A percentile compares a stretch with the other conserved stretches of the same genome.
These are phyloP conservation scores for Diorhabda sublineata DNA, from an alignment of 1,140 invertebrate species.

Conservation along the genomic window DNA sequence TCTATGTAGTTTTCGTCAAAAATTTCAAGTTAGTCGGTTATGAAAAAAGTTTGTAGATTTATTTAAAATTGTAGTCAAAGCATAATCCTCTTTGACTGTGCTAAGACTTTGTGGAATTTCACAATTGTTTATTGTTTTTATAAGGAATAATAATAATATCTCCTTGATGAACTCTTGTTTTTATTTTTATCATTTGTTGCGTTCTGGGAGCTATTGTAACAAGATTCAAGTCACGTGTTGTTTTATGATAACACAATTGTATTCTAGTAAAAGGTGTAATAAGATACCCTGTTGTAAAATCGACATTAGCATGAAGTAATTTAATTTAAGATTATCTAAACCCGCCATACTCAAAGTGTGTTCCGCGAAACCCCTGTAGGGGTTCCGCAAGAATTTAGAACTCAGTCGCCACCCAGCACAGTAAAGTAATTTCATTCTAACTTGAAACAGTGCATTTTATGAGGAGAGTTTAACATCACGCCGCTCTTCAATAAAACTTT, in stretches of 20 bases:
- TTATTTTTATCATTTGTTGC: neutral
- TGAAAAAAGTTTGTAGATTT: neutral
- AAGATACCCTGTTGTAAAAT: neutral
- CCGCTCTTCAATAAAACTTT: no score
- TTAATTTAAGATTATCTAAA: neutral
- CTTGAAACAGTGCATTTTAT: no score
- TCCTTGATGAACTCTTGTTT: neutral
- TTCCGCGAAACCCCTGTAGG: no score
- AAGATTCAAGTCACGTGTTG: neutral
- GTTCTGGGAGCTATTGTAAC: neutral
- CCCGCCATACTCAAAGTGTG: no score
- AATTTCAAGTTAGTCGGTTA: neutral
- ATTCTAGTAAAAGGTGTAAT: neutral
- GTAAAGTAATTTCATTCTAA: no score
- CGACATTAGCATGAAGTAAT: neutral
- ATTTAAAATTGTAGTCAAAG: neutral
- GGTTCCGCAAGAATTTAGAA: no score
- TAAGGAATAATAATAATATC: constrained; percentile 4
- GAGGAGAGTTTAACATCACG: no score
- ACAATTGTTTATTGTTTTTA: constrained; percentile 5
- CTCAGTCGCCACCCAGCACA: no score
- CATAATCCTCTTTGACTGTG: neutral
- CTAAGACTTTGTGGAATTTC: constrained; percentile 5
- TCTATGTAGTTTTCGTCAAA: neutral
- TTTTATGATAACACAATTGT: neutral